Conservation (phyloP, 2,888 invertebrate species). For the Drosophila gaucha region DNA sequence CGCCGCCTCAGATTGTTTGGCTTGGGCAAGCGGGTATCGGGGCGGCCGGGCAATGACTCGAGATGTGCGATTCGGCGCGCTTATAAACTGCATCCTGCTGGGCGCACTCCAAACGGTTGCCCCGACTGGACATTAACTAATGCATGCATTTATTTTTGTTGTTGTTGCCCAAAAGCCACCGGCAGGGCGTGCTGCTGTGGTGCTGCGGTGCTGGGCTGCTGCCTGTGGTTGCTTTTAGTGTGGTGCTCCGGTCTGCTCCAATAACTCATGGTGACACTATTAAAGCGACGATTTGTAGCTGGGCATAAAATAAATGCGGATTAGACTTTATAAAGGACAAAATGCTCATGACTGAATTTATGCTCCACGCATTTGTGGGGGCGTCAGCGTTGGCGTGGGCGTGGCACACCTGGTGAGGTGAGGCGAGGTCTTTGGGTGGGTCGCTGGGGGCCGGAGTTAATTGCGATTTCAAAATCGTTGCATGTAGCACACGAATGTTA, state of each 20-base stretch:
- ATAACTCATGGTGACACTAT: slow-evolving; percentile 85
- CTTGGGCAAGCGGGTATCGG: background rate
- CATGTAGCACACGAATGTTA: slow-evolving; percentile 82
- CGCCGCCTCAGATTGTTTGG: slow-evolving; percentile 49
- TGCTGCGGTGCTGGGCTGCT: background rate
- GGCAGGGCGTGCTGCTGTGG: background rate
- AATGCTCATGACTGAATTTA: slow-evolving; percentile 84
- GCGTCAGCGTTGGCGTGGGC: slow-evolving; percentile 29
- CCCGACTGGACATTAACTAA: slow-evolving; percentile 77
- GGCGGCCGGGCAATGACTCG: slow-evolving; percentile 3
- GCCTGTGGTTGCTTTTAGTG: background rate
- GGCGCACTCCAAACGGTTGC: slow-evolving; percentile 66
- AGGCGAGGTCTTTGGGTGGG: background rate
- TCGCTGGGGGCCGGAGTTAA: slow-evolving; percentile 48
- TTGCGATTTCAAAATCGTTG: slow-evolving; percentile 73
- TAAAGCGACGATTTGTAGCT: slow-evolving; percentile 85
- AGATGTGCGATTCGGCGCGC: slow-evolving; percentile 71
- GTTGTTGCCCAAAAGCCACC: slow-evolving; percentile 41
- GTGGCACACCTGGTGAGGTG: slow-evolving; percentile 26
- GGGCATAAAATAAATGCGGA: slow-evolving; percentile 85
- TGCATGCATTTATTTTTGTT: slow-evolving; percentile 74
- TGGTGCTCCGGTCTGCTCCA: slow-evolving; percentile 66
- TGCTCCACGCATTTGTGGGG: slow-evolving; percentile 49
- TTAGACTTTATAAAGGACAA: slow-evolving; percentile 85
- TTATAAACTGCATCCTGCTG: slow-evolving; percentile 81